Evolutionary conservation across 1,140 invertebrate species (phyloP).

Genomic region (Cheumatopsyche charites): DNA sequence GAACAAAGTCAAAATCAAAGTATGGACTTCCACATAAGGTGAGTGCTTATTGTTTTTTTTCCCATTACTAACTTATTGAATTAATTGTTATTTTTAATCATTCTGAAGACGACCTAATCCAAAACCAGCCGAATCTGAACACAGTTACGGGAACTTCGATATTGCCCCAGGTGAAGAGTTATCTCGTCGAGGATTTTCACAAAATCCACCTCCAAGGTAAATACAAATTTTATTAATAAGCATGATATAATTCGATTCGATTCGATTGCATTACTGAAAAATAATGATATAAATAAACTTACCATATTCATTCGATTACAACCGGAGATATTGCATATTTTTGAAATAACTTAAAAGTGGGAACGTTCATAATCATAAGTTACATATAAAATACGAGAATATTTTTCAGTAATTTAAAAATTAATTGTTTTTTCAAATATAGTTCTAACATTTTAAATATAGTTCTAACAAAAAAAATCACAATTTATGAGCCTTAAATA

Average conservation of each 20-base stretch:
- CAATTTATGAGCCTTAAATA: too few relatives aligned
- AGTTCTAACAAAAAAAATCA: too few relatives aligned
- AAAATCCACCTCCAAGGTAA: background rate
- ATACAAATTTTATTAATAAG: background rate
- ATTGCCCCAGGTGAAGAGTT: background rate
- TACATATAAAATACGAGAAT: too few relatives aligned
- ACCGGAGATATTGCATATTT: background rate
- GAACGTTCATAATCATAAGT: background rate
- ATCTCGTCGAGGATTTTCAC: background rate
- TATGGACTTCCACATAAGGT: too few relatives aligned
- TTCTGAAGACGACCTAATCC: background rate
- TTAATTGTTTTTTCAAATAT: too few relatives aligned
- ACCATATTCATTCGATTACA: background rate
- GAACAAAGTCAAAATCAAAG: too few relatives aligned
- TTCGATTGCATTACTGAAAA: background rate
- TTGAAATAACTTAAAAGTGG: background rate
- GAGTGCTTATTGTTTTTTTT: too few relatives aligned
- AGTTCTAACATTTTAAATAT: too few relatives aligned
- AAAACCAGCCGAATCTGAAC: background rate
- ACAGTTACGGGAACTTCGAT: background rate
- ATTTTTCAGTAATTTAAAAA: too few relatives aligned
- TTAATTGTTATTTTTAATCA: too few relatives aligned
- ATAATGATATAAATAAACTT: background rate
- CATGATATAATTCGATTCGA: background rate
- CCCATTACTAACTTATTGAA: too few relatives aligned